Base-by-base conservation (phyloP, 2,888 invertebrate species). In the Hofmannophila pseudospretella region DNA sequence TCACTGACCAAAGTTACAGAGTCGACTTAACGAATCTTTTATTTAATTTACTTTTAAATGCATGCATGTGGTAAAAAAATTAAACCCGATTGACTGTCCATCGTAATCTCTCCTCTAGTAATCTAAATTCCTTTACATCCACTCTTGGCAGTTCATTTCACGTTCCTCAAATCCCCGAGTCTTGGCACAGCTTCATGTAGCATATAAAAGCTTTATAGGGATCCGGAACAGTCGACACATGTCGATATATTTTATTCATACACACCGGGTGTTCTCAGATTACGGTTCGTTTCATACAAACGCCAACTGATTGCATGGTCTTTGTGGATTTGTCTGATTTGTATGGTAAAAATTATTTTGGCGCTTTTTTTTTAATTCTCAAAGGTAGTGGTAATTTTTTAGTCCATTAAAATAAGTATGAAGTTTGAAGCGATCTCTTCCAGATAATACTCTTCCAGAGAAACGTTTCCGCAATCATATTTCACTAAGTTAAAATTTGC, bases 181-280 rank as follows among this genome's bases (percentile, higher is more conserved):
- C 26, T 26, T 31, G 36, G 32, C 32, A 30, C 11, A 30, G 23
- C 19, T 32, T 36, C 32, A 30, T 36, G 14, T 22, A 12, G 33
- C 32, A 34, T 32, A 42, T 38, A 42, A 45, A 44, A 39, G 39
- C 42, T 49, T 49, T 47, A 45, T 53, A 56, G 26, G 31, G 26
- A 38, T 22, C 14, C 44, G 46, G 48, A 45, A 38, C 58, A 52
- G 48, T 49, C 33, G 48, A 63, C 67, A 67, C 68, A 58, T 67
- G 67, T 49, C 57, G 45, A 49, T 55, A 73, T 78, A 69, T 74
- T 62, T 75, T 77, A 78, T 78, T 78, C 76, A 78, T 73, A 56
- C 50, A 49, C 47, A 10, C 25, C 52, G 38, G 47, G 47, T 48
- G 50, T 54, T 52, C 47, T 51, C 58, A 66, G 54, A 57, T 62